Percentiles rank a stretch among this genome's conserved stretches.
Evolutionary conservation across 1,140 invertebrate genomes (phyloP).

Genomic region (Diachasma alloeum): DNA sequence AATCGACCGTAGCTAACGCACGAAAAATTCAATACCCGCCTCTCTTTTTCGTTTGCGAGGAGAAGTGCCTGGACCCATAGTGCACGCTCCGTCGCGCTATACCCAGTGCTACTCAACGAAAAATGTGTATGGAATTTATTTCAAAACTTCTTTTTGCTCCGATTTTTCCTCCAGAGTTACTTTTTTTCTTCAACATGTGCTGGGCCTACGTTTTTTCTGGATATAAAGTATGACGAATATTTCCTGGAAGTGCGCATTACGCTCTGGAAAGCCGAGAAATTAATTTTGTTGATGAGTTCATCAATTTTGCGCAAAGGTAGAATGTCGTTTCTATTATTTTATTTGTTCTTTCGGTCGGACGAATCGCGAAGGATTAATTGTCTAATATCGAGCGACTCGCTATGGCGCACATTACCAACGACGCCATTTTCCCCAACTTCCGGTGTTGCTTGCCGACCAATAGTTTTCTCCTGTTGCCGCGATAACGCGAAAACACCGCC

Average conservation of each 20-base stretch:
- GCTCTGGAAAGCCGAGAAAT: background rate
- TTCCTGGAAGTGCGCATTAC: background rate
- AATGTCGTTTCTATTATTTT: background rate
- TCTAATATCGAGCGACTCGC: background rate
- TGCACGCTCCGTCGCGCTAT: slow-evolving; percentile 54
- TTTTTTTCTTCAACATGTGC: background rate
- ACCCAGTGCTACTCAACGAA: slow-evolving; percentile 53
- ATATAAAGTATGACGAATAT: background rate
- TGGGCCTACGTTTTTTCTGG: background rate
- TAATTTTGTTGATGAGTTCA: background rate
- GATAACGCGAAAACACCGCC: slow-evolving; percentile 32
- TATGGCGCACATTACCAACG: background rate
- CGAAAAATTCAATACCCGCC: slow-evolving; percentile 63
- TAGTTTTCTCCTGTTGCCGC: slow-evolving; percentile 23
- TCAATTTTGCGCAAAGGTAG: background rate
- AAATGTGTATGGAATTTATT: slow-evolving; percentile 10
- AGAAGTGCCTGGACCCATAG: slow-evolving; percentile 37
- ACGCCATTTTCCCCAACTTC: slow-evolving; percentile 11
- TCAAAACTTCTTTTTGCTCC: slow-evolving; percentile 1
- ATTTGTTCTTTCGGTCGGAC: background rate
- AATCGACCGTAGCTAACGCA: slow-evolving; percentile 61
- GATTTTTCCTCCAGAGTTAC: background rate
- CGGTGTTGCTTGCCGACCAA: slow-evolving; percentile 11
- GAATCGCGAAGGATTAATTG: background rate
- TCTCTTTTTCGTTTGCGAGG: slow-evolving; percentile 35